Base-by-base conservation (phyloP, 2,888 invertebrate genomes). In the Scaptomyza cyrtandrae region DNA sequence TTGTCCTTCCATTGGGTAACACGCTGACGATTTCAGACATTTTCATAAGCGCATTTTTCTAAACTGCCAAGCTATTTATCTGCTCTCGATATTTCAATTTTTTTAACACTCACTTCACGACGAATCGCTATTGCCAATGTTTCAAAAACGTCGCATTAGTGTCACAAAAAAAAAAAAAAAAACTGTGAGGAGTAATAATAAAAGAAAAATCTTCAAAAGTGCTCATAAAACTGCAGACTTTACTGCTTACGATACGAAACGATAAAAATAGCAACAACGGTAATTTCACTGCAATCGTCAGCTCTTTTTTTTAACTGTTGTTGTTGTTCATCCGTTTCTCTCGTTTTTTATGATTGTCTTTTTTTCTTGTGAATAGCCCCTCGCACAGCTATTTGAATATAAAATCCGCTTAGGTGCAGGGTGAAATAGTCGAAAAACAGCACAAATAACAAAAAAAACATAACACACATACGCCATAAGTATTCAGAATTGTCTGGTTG, bases 91-190 rank as follows among this genome's bases (percentile, higher is more conserved):
- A 11, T 50, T 19, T 50, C 7, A 4, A 10, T 44, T 41, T 29
- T 24, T 52, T 69, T 60, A 53, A 53, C 60, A 61, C 71, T 57
- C 60, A 61, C 50, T 62, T 70, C 67, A 66, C 61, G 50, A 55
- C 62, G 59, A 64, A 65, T 75, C 41, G 54, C 49, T 69, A 61
- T 61, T 59, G 70, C 57, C 71, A 73, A 73, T 84, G 60, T 88
- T 88, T 86, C 76, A 88, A 84, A 88, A 88, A 77, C 73, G 79
- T 88, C 89, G 79, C 73, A 88, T 86, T 86, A 86, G 79, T 81
- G 87, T 88, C 89, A 77, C 49, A 60, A 49, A 59, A 57, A 70
- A 64, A 53, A 61, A 65, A 67, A 64, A 61, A 62, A 45, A 10
- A 33, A 33, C 9, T 4, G 2, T 35, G 13, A 46, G 46, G 16